Base-by-base conservation (phyloP, 2,888 invertebrate species). In the Rutpela maculata region DNA sequence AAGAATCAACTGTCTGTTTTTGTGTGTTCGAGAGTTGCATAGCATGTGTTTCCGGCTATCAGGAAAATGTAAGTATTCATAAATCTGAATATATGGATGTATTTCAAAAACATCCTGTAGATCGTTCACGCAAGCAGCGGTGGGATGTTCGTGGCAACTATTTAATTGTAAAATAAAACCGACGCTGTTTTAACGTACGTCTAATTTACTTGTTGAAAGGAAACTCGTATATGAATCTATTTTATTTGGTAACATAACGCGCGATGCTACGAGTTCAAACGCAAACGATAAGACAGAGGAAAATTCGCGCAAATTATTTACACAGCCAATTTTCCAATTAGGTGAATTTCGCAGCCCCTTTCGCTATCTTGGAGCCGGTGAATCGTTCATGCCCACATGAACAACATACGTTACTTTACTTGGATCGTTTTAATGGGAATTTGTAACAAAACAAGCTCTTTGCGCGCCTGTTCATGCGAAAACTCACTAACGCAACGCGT, bases 261-360 rank as follows among this genome's bases (percentile, higher is more conserved):
- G 65, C 12, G 38, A 43, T 31, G 38, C 43, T 43, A 10, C 50
- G 2, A 65, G 12, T 38, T 65, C 65, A 65, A 65, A 65, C 18
- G 19, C 65, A 38, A 65, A 65, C 65, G 65, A 12, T 43, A 43
- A 65, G 65, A 26, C 67, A 15, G 67, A 67, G 55, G 55, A 38
- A 67, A 69, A 70, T 50, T 26, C 11, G 65, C 69, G 63, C 35
- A 65, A 66, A 26, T 67, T 56, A 67, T 74, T 69, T 73, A 74
- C 55, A 38, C 73, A 65, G 43, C 63, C 60, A 77, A 77, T 74
- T 74, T 77, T 77, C 77, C 77, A 77, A 77, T 69, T 77, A 77
- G 73, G 35, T 60, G 73, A 67, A 62, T 76, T 71, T 67, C 56
- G 31, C 72, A 60, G 50, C 67, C 76, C 76, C 67, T 67, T 68